Evolutionary conservation across 2,113 vertebrate species (phyloP).

Genomic region (Mesoclemmys tuberculata): DNA sequence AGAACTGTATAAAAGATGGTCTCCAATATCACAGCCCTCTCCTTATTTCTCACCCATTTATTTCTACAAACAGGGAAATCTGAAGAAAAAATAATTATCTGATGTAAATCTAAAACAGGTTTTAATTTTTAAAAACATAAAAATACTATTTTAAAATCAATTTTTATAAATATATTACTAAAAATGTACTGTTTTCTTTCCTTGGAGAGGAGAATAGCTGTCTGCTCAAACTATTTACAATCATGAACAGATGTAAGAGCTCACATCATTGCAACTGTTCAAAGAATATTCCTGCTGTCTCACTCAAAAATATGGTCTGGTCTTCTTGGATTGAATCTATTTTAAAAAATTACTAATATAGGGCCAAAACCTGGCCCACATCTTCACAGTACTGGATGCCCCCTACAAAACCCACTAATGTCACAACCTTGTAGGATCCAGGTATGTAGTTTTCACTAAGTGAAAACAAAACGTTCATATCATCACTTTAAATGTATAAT

Average conservation of each 20-base stretch:
- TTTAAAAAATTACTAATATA: constrained; percentile 6
- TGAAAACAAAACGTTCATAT: background rate
- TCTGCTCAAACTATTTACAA: constrained; percentile 63
- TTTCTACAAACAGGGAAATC: constrained; percentile 8
- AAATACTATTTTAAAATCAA: background rate
- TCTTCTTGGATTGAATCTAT: constrained; percentile 28
- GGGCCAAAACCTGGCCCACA: constrained; percentile 22
- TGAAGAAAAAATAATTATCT: constrained; percentile 7
- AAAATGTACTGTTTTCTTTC: constrained; percentile 50
- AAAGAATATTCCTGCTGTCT: constrained; percentile 55
- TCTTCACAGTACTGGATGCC: background rate
- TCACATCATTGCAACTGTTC: constrained; percentile 65
- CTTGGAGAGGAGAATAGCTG: constrained; percentile 55
- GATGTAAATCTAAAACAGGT: background rate
- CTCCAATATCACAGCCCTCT: background rate
- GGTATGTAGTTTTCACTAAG: constrained; percentile 50
- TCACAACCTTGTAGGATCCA: constrained; percentile 15
- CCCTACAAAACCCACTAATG: constrained; percentile 20
- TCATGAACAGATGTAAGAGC: constrained; percentile 57
- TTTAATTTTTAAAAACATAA: constrained; percentile 47
- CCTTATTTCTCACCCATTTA: background rate
- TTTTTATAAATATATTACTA: background rate
- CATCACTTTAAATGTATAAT: constrained; percentile 15
- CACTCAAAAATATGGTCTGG: constrained; percentile 31
- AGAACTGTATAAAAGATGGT: constrained; percentile 7